Evolutionary conservation across 2,888 invertebrate genomes (phyloP), one percentile per base, ranked within the genome.

Genomic region (Priocnemis perturbator): DNA sequence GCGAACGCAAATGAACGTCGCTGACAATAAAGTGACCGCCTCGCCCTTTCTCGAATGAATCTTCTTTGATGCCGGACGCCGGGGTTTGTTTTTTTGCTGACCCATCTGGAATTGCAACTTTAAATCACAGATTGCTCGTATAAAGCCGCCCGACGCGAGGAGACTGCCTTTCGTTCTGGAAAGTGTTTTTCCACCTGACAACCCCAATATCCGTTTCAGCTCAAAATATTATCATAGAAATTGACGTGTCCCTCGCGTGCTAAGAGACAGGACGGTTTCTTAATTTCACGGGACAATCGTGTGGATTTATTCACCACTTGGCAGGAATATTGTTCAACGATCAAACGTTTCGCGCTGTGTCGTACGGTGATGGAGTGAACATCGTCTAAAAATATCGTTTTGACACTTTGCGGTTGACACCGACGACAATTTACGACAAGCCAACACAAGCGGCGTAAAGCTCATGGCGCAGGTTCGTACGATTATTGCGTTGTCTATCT

Each of bases 171-270:
- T 20, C 53, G 21, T 20, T 30, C 37, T 26, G 26, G 14, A 11
- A 19, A 57, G 19, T 57, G 3, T 15, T 57, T 57, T 37, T 30
- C 11, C 17, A 57, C n/a, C 30, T 26, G 19, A 3, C 48, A n/a
- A 3, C 20, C 57, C 17, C 19, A 37, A 57, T 37, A 57, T 26
- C 37, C 57, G 19, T 57, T 37, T 19, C 37, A 15, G 3, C 30
- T 30, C 37, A 37, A 17, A 37, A 57, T 57, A 57, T 57, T 30
- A 30, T 17, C 57, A 37, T 57, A 30, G 37, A 57, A 57, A 57
- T 57, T 57, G 57, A 37, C 17, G 30, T 37, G 15, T 37, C 37
- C 4, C 37, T 37, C 37, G 1, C 7, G 2, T 37, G 37, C 11
- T 11, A 11, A 7, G 37, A 7, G 37, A 37, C 37, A 37, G 37